Conservation (phyloP, 1,140 invertebrate genomes). For the Eumeta japonica region DNA sequence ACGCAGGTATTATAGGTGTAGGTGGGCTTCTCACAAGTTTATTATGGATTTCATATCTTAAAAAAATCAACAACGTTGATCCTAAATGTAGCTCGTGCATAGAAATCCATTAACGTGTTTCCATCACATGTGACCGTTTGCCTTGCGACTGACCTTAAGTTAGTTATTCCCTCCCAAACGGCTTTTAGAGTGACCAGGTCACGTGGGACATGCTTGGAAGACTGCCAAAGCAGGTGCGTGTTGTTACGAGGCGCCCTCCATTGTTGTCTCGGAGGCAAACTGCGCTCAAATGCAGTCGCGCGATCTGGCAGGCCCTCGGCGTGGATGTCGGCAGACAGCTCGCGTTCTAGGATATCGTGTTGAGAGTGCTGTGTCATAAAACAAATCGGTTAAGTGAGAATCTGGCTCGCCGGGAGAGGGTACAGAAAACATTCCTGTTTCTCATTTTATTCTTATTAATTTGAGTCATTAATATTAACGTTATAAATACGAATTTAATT, state of each 20-base stretch:
- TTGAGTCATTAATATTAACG: too few relatives aligned
- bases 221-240: constrained; percentile 52
- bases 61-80: too few relatives aligned
- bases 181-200: constrained; percentile 61
- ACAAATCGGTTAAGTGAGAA: too few relatives aligned
- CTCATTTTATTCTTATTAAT: neutral
- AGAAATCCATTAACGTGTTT: too few relatives aligned
- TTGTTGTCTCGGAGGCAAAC: constrained; percentile 48
- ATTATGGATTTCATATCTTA: too few relatives aligned
- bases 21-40: too few relatives aligned
- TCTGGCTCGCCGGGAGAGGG: too few relatives aligned
- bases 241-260: constrained; percentile 53
- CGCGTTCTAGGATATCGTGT: constrained; percentile 29
- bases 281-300: constrained; percentile 50
- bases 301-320: constrained; percentile 26
- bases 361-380: constrained; percentile 31
- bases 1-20: too few relatives aligned
- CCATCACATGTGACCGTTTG: too few relatives aligned
- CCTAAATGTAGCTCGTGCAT: too few relatives aligned
- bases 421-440: too few relatives aligned
- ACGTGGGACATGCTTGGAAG: constrained; percentile 51
- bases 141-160: constrained; percentile 54
- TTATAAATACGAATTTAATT: too few relatives aligned
- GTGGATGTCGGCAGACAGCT: constrained; percentile 39
- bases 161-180: constrained; percentile 62